Conservation (phyloP, 2,113 vertebrate species). For the Oreocharis arfaki region DNA sequence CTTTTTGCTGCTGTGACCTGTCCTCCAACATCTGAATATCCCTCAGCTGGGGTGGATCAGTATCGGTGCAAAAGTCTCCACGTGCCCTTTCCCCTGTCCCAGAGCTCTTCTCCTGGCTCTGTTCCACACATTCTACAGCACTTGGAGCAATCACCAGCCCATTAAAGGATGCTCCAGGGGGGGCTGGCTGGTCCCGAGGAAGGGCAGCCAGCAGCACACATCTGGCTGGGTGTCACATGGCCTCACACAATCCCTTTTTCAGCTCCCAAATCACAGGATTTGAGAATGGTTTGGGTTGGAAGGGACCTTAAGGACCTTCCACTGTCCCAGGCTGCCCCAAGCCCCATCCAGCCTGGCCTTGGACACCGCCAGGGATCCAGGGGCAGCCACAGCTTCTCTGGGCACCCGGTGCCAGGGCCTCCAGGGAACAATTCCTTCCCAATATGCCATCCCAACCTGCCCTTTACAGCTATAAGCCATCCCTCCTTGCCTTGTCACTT, state of each 20-base stretch:
- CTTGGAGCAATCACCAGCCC: neutral
- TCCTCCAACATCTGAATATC: neutral
- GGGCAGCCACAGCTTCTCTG: neutral
- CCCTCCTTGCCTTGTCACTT: neutral
- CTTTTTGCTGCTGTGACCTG: neutral
- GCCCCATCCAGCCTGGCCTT: rapidly evolving
- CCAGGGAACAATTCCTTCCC: rapidly evolving
- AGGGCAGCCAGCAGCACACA: neutral
- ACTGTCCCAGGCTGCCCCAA: rapidly evolving
- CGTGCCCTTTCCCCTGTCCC: neutral
- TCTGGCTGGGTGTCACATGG: rapidly evolving
- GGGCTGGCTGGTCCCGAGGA: neutral
- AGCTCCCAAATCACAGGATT: neutral
- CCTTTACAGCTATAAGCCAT: neutral
- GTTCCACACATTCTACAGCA: neutral
- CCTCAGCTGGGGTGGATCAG: neutral
- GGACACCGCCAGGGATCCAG: neutral
- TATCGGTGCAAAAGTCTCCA: neutral
- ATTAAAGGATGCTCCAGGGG: rapidly evolving
- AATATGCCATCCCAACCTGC: neutral
- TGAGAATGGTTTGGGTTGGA: neutral
- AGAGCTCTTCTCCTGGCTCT: neutral
- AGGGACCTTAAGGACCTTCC: too few species aligned
- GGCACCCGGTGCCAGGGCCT: neutral
- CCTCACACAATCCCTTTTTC: neutral